phyloP scores from a whole-genome alignment of 2,797 vertebrate species.

The Pseudochromis fuscus region DNA sequence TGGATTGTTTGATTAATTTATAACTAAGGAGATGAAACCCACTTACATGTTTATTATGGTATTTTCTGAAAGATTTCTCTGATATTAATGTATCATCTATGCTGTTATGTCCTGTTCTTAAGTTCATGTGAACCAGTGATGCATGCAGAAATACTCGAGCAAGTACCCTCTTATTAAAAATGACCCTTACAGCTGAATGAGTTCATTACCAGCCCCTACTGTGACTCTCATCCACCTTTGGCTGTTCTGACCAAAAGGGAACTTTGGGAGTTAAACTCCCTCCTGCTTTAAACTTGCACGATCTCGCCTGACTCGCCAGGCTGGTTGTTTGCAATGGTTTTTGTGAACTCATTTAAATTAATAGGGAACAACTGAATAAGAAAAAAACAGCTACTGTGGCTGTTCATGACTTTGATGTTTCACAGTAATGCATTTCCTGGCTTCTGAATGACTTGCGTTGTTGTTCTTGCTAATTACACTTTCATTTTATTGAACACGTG shows the following conservation, averaged over 20 bases:
- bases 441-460: conserved; percentile 71
- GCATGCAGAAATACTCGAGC: conserved; percentile 57
- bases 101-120: conserved; percentile 28
- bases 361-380: conserved; percentile 53
- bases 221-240: conserved; percentile 62
- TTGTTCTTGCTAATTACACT: conserved; percentile 75
- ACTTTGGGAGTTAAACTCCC: conserved; percentile 59
- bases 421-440: conserved; percentile 59
- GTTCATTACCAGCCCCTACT: conserved; percentile 70
- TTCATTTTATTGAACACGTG: conserved; percentile 78
- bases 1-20: not conserved
- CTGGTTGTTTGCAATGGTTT: conserved; percentile 53
- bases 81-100: conserved; percentile 1
- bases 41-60: not conserved
- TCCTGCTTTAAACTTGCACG: conserved; percentile 48
- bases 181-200: conserved; percentile 71
- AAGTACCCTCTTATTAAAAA: conserved; percentile 67
- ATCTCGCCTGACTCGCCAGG: conserved; percentile 32
- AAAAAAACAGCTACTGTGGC: conserved; percentile 32
- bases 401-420: conserved; percentile 49
- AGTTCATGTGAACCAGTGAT: conserved; percentile 44
- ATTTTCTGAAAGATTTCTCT: conserved; percentile 4
- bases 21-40: not conserved
- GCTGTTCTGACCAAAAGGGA: conserved; percentile 57
- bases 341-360: conserved; percentile 65